Evolutionary conservation across 2,888 invertebrate genomes (phyloP), one percentile per base, ranked within the genome.

Genomic region (Lordiphosa fenestrarum): DNA sequence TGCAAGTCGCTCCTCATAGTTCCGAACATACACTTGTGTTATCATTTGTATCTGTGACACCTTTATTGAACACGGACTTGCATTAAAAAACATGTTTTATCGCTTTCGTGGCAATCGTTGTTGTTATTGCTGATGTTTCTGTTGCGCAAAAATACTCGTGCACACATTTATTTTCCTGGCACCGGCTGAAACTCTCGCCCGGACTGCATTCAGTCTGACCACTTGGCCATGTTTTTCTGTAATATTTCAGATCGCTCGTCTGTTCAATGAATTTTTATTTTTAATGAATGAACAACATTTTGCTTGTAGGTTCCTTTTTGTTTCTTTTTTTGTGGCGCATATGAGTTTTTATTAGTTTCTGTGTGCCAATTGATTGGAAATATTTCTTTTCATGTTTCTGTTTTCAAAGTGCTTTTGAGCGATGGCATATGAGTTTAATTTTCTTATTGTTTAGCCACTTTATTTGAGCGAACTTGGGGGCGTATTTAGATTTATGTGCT

Each of bases 361-460:
- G 68, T 74, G 76, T 80, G 74, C 71, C 84, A 80, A 80, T 80
- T 80, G 80, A 80, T 83, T 80, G 80, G 73, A 80, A 83, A 83
- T 81, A 81, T 80, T 81, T 74, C 81, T 73, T 80, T 83, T 80
- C 81, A 84, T 81, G 84, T 84, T 65, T 71, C 36, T 66, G 59
- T 69, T 59, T 69, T 57, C 44, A 40, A 70, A 81, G 65, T 70
- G 59, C 63, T 80, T 55, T 67, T 58, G 53, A 56, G 61, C 59
- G 61, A 59, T 70, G 67, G 73, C 70, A 63, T 73, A 68, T 76
- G 81, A 53, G 49, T 49, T 55, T 57, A 58, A 50, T 52, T 36
- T 30, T 15, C 12, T 23, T 15, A 47, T 66, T 84, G 82, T 73
- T 77, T 77, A 25, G 42, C 35, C 60, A 66, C 73, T 77, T 77